phyloP scores from a whole-genome alignment of 2,113 vertebrate genomes.

The Mugil cephalus region DNA sequence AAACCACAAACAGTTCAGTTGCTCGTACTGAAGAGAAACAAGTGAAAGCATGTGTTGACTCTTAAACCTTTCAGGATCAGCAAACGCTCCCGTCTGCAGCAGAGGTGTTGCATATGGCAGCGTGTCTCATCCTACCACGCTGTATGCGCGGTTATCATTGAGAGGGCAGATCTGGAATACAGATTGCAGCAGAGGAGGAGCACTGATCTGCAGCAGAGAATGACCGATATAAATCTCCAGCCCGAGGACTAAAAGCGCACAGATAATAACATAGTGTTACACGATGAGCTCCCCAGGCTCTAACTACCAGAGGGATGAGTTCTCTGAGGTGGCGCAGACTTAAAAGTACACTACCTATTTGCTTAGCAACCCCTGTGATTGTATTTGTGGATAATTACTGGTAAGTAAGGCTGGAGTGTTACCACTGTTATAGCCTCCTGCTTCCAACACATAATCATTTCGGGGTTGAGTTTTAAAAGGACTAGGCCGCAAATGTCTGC shows the following conservation, averaged over 20 bases:
- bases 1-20: slow-evolving; percentile 31
- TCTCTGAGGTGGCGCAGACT: slow-evolving; percentile 5
- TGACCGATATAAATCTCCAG: slow-evolving; percentile 24
- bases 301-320: background rate
- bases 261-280: background rate
- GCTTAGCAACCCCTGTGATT: slow-evolving; percentile 6
- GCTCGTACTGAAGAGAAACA: background rate
- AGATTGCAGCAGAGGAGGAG: slow-evolving; percentile 3
- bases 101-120: slow-evolving; percentile 15
- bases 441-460: slow-evolving; percentile 1
- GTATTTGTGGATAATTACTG: slow-evolving; percentile 30
- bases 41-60: background rate
- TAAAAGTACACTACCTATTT: slow-evolving; percentile 1
- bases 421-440: background rate
- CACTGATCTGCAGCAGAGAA: slow-evolving; percentile 10
- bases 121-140: slow-evolving; percentile 5
- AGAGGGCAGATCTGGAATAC: slow-evolving; percentile 10
- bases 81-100: background rate
- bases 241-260: slow-evolving; percentile 11
- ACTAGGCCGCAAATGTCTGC: background rate
- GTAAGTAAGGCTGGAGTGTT: background rate
- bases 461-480: background rate
- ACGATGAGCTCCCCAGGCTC: background rate
- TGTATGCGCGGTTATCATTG: slow-evolving; percentile 15
- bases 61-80: background rate